Conservation (phyloP, 2,888 invertebrate species). For the Eueremaeus valkanovi region DNA sequence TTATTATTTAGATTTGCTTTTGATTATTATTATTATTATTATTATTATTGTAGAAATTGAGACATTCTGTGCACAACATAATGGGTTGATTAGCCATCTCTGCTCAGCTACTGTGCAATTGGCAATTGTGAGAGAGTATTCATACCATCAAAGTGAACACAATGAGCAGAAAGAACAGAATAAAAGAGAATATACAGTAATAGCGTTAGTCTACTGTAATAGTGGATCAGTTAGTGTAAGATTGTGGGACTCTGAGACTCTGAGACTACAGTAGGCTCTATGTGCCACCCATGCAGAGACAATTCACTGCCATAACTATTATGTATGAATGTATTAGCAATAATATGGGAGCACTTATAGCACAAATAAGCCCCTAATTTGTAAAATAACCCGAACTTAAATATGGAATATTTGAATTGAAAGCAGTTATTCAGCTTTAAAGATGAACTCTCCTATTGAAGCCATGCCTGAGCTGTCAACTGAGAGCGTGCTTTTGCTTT, state of each 20-base stretch:
- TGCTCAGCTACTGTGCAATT: too few species aligned
- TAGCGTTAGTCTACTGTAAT: too few species aligned
- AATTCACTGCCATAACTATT: constrained; percentile 18
- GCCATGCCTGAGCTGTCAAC: neutral
- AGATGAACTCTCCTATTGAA: neutral
- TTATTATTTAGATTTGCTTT: constrained; percentile 30
- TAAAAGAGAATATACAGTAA: too few species aligned
- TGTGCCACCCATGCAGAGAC: constrained; percentile 32
- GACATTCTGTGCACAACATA: constrained; percentile 14
- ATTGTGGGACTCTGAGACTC: too few species aligned
- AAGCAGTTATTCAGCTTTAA: constrained; percentile 29
- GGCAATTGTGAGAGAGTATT: too few species aligned
- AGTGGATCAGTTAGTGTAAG: too few species aligned
- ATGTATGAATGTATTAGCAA: constrained; percentile 21
- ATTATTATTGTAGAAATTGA: constrained; percentile 19
- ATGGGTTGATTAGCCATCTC: constrained; percentile 21
- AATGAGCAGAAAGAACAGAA: too few species aligned
- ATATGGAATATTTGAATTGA: constrained; percentile 3
- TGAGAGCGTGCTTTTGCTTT: neutral
- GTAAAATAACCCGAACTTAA: constrained; percentile 22
- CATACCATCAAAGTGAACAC: neutral
- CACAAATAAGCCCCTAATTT: constrained; percentile 23
- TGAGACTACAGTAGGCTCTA: neutral
- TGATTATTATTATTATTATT: constrained; percentile 29
- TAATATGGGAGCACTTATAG: constrained; percentile 9